phyloP scores from a whole-genome alignment of 2,113 vertebrate species.

The Platysternon megacephalum region DNA sequence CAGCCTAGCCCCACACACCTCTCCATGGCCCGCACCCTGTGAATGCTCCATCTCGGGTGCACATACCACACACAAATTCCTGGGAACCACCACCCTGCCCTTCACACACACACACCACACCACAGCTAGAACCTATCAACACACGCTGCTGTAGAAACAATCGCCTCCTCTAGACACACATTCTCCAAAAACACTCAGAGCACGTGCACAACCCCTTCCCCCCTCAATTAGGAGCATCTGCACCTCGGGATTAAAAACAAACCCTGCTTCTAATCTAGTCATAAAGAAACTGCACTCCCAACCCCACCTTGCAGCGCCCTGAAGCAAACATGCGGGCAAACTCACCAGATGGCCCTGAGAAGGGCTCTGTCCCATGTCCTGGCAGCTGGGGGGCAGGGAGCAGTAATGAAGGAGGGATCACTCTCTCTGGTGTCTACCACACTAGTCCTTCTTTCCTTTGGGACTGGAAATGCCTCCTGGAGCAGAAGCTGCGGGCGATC shows the following conservation, averaged over 20 bases:
- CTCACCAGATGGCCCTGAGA: conserved; percentile 58
- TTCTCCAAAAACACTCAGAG: accelerated
- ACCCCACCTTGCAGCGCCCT: background rate
- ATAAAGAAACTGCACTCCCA: background rate
- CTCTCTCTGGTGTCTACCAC: background rate
- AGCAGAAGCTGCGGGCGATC: conserved; percentile 25
- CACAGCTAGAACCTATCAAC: background rate
- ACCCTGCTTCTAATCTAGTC: background rate
- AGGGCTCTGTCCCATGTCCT: conserved; percentile 57
- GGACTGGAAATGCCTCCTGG: background rate
- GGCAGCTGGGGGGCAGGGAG: background rate
- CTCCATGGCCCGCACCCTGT: background rate
- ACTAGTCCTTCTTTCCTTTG: background rate
- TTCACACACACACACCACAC: background rate
- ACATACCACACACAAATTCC: background rate
- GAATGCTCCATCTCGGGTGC: background rate
- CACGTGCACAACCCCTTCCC: background rate
- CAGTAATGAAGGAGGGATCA: background rate
- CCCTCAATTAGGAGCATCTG: background rate
- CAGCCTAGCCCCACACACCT: background rate
- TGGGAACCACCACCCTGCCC: background rate
- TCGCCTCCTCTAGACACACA: accelerated
- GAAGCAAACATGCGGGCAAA: background rate
- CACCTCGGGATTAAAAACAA: background rate
- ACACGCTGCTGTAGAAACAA: background rate